Evolutionary conservation across 2,797 vertebrate species (phyloP).

Genomic region (Nyctibius grandis): DNA sequence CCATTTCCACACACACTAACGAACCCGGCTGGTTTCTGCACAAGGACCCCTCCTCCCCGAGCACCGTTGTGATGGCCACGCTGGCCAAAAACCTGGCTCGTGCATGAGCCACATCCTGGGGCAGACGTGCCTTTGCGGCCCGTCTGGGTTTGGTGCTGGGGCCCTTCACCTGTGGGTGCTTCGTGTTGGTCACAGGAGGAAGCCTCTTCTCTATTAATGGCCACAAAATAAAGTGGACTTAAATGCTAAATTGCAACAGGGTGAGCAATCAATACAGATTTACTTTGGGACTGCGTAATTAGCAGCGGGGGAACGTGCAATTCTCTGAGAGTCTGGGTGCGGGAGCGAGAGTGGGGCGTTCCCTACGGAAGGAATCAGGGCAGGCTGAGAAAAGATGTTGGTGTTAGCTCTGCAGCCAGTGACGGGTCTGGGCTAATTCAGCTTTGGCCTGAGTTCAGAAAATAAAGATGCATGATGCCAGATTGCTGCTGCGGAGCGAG

Average conservation of each 20-base stretch:
- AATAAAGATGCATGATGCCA: not conserved
- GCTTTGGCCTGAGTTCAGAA: not conserved
- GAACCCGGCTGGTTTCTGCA: accelerated
- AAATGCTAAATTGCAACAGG: not conserved
- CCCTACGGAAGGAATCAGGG: not conserved
- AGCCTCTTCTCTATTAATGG: constrained; percentile 1
- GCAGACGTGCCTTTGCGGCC: not conserved
- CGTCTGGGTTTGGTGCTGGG: accelerated
- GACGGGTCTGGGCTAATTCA: not conserved
- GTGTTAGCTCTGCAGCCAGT: not conserved
- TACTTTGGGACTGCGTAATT: not conserved
- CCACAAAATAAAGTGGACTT: constrained; percentile 16
- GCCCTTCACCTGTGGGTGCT: not conserved
- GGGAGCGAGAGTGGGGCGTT: not conserved
- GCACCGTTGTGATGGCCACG: accelerated
- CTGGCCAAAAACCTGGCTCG: not conserved
- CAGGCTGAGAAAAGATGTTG: not conserved
- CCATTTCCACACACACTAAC: accelerated
- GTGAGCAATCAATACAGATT: not conserved
- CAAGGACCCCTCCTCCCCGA: accelerated
- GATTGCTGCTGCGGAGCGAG: accelerated
- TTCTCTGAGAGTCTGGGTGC: not conserved
- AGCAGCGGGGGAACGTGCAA: not conserved
- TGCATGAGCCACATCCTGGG: accelerated
- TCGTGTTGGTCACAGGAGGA: not conserved